phyloP scores from a whole-genome alignment of 2,113 vertebrate species.

The Psilopsiagon aymara region DNA sequence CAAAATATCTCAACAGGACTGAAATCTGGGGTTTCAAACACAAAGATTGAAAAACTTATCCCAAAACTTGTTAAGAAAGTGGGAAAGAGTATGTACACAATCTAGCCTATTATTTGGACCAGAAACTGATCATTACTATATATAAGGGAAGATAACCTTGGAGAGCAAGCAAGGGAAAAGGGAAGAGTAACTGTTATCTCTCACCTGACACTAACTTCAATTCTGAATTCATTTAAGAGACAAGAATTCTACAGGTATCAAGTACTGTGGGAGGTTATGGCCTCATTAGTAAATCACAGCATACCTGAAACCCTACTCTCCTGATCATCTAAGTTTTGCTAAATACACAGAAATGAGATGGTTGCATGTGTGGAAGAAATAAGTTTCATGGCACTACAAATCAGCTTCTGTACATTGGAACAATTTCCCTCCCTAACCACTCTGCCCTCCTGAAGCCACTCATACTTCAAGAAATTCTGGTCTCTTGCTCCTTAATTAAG shows the following conservation, averaged over 20 bases:
- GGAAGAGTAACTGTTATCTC: background rate
- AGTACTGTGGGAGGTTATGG: background rate
- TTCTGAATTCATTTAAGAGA: background rate
- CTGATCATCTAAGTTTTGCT: background rate
- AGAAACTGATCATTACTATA: background rate
- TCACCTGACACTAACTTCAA: background rate
- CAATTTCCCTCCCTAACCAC: background rate
- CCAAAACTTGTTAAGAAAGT: background rate
- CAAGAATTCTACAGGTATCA: background rate
- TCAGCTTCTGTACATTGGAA: background rate
- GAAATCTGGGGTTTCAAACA: background rate
- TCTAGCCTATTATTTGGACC: background rate
- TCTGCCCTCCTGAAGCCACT: background rate
- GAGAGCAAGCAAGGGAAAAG: background rate
- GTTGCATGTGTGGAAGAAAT: background rate
- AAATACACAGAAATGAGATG: accelerated
- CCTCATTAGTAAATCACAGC: background rate
- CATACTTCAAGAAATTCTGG: background rate
- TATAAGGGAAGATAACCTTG: background rate
- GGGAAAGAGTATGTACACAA: background rate
- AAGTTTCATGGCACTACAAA: background rate
- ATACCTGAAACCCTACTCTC: background rate
- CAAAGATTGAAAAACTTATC: background rate
- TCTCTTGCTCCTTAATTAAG: slow-evolving; percentile 19
- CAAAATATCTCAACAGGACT: background rate